A percentile compares a stretch with the other conserved stretches of the same genome.
phyloP scores from a whole-genome alignment of 2,797 vertebrate species.

The Eupleurogrammus muticus region DNA sequence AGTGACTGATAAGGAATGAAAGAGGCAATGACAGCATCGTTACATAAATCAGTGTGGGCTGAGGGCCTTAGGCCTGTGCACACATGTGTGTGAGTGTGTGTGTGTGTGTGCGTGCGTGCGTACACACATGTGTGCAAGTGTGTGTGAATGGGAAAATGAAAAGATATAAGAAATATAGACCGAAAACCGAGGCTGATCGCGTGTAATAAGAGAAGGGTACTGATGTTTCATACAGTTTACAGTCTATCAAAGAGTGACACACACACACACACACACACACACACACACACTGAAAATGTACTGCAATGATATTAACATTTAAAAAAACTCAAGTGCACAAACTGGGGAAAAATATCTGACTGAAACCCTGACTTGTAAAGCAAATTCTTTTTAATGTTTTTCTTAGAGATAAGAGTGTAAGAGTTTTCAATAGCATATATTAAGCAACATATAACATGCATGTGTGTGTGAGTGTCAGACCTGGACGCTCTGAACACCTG shows the following conservation, averaged over 20 bases:
- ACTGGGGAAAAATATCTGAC: too few species aligned
- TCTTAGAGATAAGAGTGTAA: too few species aligned
- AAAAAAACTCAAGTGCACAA: too few species aligned
- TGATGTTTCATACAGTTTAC: neutral
- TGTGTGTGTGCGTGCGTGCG: too few species aligned
- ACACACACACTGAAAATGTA: neutral
- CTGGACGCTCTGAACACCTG: constrained; percentile 97
- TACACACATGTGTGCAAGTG: too few species aligned
- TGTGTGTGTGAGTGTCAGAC: constrained; percentile 75
- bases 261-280: neutral
- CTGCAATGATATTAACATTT: too few species aligned
- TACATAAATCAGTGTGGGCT: constrained; percentile 46
- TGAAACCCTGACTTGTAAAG: too few species aligned
- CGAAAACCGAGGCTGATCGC: neutral
- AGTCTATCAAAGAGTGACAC: neutral
- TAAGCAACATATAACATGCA: neutral
- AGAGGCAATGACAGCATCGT: constrained; percentile 21
- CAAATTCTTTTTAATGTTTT: too few species aligned
- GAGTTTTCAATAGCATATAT: too few species aligned
- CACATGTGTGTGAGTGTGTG: neutral
- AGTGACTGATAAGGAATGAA: constrained; percentile 45
- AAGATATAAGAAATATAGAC: neutral
- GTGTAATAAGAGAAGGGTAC: neutral
- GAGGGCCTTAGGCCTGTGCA: neutral
- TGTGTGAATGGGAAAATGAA: neutral